These are phyloP conservation scores for Gulo gulo DNA, from an alignment of 2,113 vertebrate genomes.

Conservation along the genomic window DNA sequence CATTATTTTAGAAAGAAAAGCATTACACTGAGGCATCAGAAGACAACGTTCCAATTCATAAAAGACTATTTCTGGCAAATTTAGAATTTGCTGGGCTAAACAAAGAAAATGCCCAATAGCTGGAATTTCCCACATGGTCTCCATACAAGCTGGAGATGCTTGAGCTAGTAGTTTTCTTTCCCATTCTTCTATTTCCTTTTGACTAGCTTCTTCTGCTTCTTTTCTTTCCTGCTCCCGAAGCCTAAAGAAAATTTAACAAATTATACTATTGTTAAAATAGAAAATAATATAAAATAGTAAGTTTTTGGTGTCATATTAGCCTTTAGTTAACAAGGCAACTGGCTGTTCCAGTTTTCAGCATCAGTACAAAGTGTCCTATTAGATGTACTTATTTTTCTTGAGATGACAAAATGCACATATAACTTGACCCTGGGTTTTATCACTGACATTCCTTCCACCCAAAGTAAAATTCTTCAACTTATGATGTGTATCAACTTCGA, in stretches of 20 bases:
- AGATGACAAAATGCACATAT: conserved; percentile 14
- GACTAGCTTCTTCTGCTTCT: conserved; percentile 95
- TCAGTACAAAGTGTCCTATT: background rate
- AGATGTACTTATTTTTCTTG: background rate
- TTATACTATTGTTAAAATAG: conserved; percentile 65
- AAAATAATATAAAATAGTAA: conserved; percentile 61
- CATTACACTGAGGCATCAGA: conserved; percentile 96
- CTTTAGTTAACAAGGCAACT: background rate
- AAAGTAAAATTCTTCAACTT: conserved; percentile 36
- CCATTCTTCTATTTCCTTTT: conserved; percentile 97
- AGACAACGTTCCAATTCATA: conserved; percentile 97
- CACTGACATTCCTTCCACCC: background rate
- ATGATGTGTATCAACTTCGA: conserved; percentile 2
- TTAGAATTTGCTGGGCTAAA: conserved; percentile 95
- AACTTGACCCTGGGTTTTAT: conserved; percentile 7
- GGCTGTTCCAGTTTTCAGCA: background rate
- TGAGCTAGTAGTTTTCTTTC: conserved; percentile 91
- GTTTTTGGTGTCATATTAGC: conserved; percentile 56
- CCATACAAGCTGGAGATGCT: conserved; percentile 89
- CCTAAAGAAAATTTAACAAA: conserved; percentile 83
- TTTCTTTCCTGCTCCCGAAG: conserved; percentile 95
- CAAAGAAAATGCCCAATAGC: conserved; percentile 98
- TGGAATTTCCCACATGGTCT: conserved; percentile 97
- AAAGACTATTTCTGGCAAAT: conserved; percentile 97
- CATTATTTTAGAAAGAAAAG: conserved; percentile 96